phyloP scores from a whole-genome alignment of 2,888 invertebrate species.

The Rhamphomyia laevipes region DNA sequence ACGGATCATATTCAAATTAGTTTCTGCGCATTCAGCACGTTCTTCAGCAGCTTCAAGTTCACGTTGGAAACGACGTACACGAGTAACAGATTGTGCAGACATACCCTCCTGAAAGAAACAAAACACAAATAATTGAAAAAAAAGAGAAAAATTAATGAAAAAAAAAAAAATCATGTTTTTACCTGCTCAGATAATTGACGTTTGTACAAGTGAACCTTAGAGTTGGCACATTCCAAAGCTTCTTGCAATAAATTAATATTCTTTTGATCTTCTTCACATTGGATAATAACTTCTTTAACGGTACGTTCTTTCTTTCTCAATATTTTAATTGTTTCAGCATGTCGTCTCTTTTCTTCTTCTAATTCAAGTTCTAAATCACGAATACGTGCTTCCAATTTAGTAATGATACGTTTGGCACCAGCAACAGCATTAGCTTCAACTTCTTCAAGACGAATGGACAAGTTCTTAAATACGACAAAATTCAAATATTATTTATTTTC shows the following conservation, averaged over 20 bases:
- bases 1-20: conserved; percentile 86
- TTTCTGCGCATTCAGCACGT: conserved; percentile 89
- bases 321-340: conserved; percentile 94
- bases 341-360: conserved; percentile 94
- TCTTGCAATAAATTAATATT: conserved; percentile 87
- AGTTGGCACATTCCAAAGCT: conserved; percentile 70
- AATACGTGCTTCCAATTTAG: conserved; percentile 91
- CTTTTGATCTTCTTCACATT: conserved; percentile 95
- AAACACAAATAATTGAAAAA: not conserved
- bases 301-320: conserved; percentile 96
- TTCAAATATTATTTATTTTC: too few relatives aligned
- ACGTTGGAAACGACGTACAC: conserved; percentile 96
- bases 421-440: conserved; percentile 95
- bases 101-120: conserved; percentile 63
- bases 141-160: not conserved
- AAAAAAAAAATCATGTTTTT: conserved; percentile 9
- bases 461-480: conserved; percentile 45
- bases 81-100: conserved; percentile 83
- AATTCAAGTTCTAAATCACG: conserved; percentile 89
- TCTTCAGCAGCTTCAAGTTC: conserved; percentile 96
- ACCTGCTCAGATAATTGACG: conserved; percentile 90
- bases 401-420: conserved; percentile 92
- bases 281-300: conserved; percentile 90
- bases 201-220: conserved; percentile 89
- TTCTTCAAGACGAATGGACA: conserved; percentile 86